Evolutionary conservation across 2,113 vertebrate genomes (phyloP).

Genomic region (Dipodomys merriami): DNA sequence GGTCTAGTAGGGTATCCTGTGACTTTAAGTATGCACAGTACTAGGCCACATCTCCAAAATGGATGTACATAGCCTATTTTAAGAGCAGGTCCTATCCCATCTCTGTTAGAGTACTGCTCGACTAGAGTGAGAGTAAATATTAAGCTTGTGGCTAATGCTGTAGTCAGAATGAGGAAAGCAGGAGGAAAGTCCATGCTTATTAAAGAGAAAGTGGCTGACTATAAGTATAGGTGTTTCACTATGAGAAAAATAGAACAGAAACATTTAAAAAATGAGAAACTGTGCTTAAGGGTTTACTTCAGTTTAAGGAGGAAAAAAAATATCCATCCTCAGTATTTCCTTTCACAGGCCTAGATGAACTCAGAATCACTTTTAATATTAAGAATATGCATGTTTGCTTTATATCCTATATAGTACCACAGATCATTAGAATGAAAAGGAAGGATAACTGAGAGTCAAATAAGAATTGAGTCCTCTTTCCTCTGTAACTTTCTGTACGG

Average conservation of each 20-base stretch:
- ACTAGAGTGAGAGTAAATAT: neutral
- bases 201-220: slow-evolving; percentile 1
- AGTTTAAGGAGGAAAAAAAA: slow-evolving; percentile 1
- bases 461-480: slow-evolving; percentile 36
- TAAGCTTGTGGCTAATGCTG: neutral
- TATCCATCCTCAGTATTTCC: neutral
- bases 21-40: slow-evolving; percentile 42
- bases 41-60: slow-evolving; percentile 39
- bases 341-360: slow-evolving; percentile 42
- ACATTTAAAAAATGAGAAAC: neutral
- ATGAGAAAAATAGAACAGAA: neutral
- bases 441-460: neutral
- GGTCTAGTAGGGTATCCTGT: slow-evolving; percentile 17
- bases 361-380: slow-evolving; percentile 51
- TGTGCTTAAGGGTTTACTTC: slow-evolving; percentile 20
- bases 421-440: slow-evolving; percentile 1
- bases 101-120: slow-evolving; percentile 12
- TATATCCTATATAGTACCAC: neutral
- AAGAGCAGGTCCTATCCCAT: slow-evolving; percentile 21
- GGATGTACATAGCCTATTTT: slow-evolving; percentile 53
- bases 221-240: neutral
- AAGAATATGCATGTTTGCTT: slow-evolving; percentile 14
- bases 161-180: neutral
- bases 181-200: neutral
- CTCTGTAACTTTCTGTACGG: neutral